phyloP scores from a whole-genome alignment of 2,113 vertebrate genomes.

The Myotis brandtii region DNA sequence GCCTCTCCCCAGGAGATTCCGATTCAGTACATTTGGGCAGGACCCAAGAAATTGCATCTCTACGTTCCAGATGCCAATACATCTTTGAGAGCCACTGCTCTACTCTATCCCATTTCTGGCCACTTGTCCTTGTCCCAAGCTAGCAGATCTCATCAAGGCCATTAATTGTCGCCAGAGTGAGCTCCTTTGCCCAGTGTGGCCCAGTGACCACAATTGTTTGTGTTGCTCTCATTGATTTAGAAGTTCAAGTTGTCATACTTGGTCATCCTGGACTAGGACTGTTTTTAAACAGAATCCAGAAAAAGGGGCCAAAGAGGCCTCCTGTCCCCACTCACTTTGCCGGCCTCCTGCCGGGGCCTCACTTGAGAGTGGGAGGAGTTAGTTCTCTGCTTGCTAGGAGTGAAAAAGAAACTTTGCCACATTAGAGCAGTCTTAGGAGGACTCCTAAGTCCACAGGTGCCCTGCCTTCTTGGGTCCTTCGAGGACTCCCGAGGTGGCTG shows the following conservation, averaged over 20 bases:
- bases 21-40: not conserved
- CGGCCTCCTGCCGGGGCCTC: not conserved
- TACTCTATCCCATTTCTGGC: not conserved
- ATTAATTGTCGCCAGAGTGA: not conserved
- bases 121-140: not conserved
- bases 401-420: not conserved
- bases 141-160: not conserved
- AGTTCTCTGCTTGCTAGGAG: not conserved
- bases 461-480: not conserved
- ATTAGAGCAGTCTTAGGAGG: not conserved
- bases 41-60: not conserved
- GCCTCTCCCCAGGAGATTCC: not conserved
- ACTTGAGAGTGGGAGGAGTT: not conserved
- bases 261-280: not conserved
- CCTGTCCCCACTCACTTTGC: not conserved
- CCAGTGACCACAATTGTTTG: not conserved
- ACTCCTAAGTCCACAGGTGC: not conserved
- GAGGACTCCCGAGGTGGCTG: not conserved
- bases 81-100: not conserved
- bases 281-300: constrained; percentile 10
- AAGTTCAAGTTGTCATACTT: constrained; percentile 9
- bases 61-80: not conserved
- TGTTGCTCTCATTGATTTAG: not conserved
- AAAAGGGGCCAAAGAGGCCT: not conserved
- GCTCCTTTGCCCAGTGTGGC: not conserved